Conservation (phyloP, 2,888 invertebrate genomes). For the Endotricha flammealis region DNA sequence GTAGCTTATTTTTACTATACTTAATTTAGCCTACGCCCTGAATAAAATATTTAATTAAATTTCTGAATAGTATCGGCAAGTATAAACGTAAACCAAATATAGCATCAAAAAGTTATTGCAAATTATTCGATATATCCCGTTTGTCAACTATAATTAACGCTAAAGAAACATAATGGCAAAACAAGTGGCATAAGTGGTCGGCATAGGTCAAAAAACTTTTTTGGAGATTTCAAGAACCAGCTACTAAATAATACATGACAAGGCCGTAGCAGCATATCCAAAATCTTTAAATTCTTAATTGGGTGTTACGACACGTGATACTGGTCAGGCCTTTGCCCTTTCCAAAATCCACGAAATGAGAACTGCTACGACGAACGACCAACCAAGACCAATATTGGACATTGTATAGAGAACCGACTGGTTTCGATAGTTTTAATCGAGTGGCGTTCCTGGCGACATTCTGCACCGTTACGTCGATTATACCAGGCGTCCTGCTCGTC, state of each 20-base stretch:
- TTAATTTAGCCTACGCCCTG: too few relatives aligned
- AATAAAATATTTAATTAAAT: too few relatives aligned
- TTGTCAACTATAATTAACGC: too few relatives aligned
- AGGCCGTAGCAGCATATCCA: neutral
- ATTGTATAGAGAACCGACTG: neutral
- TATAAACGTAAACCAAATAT: too few relatives aligned
- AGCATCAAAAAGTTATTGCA: too few relatives aligned
- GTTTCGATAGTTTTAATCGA: neutral
- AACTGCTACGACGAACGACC: neutral
- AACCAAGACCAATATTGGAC: neutral
- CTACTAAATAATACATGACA: neutral
- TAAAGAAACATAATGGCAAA: too few relatives aligned
- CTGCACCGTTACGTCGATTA: slow-evolving; percentile 26
- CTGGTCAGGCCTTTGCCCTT: neutral
- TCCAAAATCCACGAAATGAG: neutral
- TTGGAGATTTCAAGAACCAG: neutral
- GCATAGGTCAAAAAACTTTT: too few relatives aligned
- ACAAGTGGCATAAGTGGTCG: too few relatives aligned
- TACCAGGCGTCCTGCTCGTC: slow-evolving; percentile 51
- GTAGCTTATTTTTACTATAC: too few relatives aligned
- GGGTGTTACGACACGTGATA: neutral
- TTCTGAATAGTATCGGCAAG: too few relatives aligned
- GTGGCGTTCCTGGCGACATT: slow-evolving; percentile 1
- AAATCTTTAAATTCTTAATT: neutral
- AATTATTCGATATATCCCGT: too few relatives aligned